phyloP scores from a whole-genome alignment of 1,140 invertebrate species.

The Hylaeus volcanicus region DNA sequence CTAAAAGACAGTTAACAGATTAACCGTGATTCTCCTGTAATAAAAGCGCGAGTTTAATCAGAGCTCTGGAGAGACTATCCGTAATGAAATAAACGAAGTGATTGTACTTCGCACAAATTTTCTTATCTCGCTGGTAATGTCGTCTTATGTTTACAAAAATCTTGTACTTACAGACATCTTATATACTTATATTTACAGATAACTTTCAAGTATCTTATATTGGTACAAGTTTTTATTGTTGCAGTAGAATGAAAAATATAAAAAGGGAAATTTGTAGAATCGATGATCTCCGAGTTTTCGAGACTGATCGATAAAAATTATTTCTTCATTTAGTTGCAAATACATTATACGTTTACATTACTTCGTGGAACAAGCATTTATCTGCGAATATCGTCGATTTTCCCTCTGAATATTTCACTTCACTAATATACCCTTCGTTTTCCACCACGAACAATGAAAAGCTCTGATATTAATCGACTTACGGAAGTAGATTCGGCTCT shows the following conservation, averaged over 20 bases:
- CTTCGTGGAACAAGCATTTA: not conserved
- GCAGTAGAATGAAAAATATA: too few relatives aligned
- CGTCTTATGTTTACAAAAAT: not conserved
- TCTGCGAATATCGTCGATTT: not conserved
- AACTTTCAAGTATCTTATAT: too few relatives aligned
- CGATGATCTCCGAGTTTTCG: too few relatives aligned
- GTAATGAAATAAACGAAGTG: constrained; percentile 20
- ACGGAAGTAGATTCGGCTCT: not conserved
- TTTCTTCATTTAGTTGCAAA: not conserved
- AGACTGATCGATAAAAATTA: not conserved
- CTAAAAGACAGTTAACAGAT: constrained; percentile 30
- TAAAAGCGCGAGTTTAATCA: constrained; percentile 30
- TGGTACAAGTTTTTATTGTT: too few relatives aligned
- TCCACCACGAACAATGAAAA: not conserved
- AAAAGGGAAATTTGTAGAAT: too few relatives aligned
- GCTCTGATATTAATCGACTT: constrained; percentile 2
- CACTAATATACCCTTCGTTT: not conserved
- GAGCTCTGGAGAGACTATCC: not conserved
- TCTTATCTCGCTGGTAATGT: not conserved
- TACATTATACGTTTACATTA: too few relatives aligned
- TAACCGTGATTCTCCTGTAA: constrained; percentile 13
- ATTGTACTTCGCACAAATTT: not conserved
- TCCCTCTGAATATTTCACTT: not conserved
- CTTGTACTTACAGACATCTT: too few relatives aligned
- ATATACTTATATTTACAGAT: too few relatives aligned